Conservation (phyloP, 2,888 invertebrate genomes). For the Apodemia zela region DNA sequence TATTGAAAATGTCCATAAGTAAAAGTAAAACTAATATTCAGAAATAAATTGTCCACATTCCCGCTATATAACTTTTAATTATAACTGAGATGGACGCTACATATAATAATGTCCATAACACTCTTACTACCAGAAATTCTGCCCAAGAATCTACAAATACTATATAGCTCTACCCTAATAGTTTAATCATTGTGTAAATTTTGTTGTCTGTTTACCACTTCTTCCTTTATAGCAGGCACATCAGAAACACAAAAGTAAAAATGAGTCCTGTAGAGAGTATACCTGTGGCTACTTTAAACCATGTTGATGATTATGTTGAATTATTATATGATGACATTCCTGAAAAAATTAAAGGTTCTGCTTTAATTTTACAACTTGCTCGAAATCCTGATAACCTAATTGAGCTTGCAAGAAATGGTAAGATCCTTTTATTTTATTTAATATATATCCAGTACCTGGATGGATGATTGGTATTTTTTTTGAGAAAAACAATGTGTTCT, state of each 20-base stretch:
- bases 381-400: conserved; percentile 96
- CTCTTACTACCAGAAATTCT: too few species aligned
- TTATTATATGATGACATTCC: conserved; percentile 96
- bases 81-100: too few species aligned
- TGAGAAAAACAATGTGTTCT: too few species aligned
- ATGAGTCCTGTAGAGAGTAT: conserved; percentile 81
- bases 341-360: conserved; percentile 96
- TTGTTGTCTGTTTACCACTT: not conserved
- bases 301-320: conserved; percentile 96
- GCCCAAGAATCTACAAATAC: too few species aligned
- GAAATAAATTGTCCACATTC: too few species aligned
- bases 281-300: conserved; percentile 84
- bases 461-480: too few species aligned
- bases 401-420: conserved; percentile 96
- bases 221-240: not conserved
- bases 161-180: not conserved
- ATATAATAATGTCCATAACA: too few species aligned
- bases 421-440: conserved; percentile 22
- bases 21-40: too few species aligned
- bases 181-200: not conserved
- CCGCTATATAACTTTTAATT: too few species aligned
- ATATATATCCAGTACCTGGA: not conserved
- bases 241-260: not conserved
- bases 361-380: conserved; percentile 93
- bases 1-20: too few species aligned